Evolutionary conservation across 2,113 vertebrate genomes (phyloP), one percentile per base, ranked within the genome.

Genomic region (Arothron firmamentum): DNA sequence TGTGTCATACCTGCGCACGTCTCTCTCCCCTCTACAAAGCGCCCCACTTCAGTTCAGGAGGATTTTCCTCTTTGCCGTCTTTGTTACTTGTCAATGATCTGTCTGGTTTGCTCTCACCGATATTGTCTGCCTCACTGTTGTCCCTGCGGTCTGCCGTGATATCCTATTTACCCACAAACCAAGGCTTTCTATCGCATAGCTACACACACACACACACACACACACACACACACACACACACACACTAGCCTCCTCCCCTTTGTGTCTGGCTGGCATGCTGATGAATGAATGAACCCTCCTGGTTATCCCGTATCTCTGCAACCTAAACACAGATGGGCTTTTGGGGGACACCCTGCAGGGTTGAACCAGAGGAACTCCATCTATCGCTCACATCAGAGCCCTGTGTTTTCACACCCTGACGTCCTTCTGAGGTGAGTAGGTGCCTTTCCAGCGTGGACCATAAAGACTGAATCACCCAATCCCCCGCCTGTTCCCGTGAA

Each of bases 191-290:
- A 71, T 67, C 38, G 56, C 65, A 78, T 70, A 66, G 56, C 59
- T 51, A 34, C 52, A 57, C 55, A 60, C 53, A 15, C 11, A 62
- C 56, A 56, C 52, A 25, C 42, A 47, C 53, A 43, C 56, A 56
- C 41, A 43, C 60, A 25, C 55, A 34, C 47, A 47, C 56, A 51
- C 55, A 56, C 46, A 42, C 60, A 34, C 54, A 65, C 34, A 52
- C 25, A 43, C 7, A 14, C 56, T 57, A 12, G n/a, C 56, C 59
- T 49, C 71, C 70, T 60, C 62, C 59, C 66, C 52, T 70, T 85
- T 81, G 79, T 82, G 80, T 80, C 78, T 85, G 74, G 68, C 74
- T 85, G 76, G 78, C 71, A 76, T 71, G 80, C 74, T 79, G 87
- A 85, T 80, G 67, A 83, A 81, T 81, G 74, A 84, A 75, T 64